A percentile compares a stretch with the other conserved stretches of the same genome.
Conservation (phyloP, 2,797 vertebrate genomes). For the Poeciliopsis paucimaculata region DNA sequence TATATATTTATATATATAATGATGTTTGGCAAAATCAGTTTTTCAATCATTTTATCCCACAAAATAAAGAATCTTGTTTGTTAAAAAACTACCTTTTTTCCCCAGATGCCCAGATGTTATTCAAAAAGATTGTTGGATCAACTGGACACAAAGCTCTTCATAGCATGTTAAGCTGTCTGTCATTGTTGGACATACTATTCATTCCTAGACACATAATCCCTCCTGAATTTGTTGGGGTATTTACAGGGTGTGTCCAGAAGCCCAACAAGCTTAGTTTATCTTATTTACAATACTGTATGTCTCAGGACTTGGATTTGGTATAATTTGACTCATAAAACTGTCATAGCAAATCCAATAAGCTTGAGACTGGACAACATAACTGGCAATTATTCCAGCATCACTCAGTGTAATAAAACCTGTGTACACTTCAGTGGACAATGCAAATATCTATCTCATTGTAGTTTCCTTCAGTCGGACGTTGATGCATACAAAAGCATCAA, state of each 20-base stretch:
- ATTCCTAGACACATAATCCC: slow-evolving; percentile 75
- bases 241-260: slow-evolving; percentile 41
- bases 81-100: slow-evolving; percentile 5
- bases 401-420: slow-evolving; percentile 16
- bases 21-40: background rate
- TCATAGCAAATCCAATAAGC: slow-evolving; percentile 49
- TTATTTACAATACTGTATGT: slow-evolving; percentile 39
- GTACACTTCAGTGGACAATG: slow-evolving; percentile 8
- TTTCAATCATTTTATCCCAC: background rate
- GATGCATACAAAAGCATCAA: slow-evolving; percentile 19
- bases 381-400: slow-evolving; percentile 25
- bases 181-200: slow-evolving; percentile 67
- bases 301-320: slow-evolving; percentile 29
- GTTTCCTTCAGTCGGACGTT: slow-evolving; percentile 20
- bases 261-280: slow-evolving; percentile 47
- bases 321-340: slow-evolving; percentile 42
- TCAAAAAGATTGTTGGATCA: slow-evolving; percentile 47
- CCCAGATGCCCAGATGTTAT: slow-evolving; percentile 28
- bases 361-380: slow-evolving; percentile 35
- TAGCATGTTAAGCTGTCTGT: slow-evolving; percentile 54
- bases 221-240: slow-evolving; percentile 58
- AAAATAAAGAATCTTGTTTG: slow-evolving; percentile 14
- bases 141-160: slow-evolving; percentile 37
- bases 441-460: slow-evolving; percentile 12
- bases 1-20: no score